A percentile compares a stretch with the other conserved stretches of the same genome.
These are phyloP conservation scores for Brienomyrus brachyistius DNA, from an alignment of 2,113 vertebrate species.

Conservation along the genomic window DNA sequence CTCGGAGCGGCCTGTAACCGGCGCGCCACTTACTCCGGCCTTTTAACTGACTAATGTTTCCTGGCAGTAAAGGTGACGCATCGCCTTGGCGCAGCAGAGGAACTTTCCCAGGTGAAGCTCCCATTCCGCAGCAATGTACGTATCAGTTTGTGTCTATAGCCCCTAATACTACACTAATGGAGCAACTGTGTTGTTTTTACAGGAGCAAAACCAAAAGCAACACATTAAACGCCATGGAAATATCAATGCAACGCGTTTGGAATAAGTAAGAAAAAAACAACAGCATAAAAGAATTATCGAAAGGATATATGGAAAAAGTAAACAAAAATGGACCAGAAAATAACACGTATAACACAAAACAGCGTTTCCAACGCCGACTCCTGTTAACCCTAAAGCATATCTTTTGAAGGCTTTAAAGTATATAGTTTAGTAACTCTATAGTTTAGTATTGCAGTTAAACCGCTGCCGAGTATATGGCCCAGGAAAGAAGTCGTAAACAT, in stretches of 20 bases:
- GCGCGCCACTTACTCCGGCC: neutral
- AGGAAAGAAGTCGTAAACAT: neutral
- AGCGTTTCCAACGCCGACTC: neutral
- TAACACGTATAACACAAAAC: neutral
- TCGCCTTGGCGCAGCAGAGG: neutral
- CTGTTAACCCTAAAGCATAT: neutral
- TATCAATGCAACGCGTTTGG: neutral
- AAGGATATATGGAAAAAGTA: neutral
- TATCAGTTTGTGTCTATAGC: neutral
- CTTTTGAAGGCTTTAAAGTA: neutral
- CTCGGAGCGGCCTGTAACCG: neutral
- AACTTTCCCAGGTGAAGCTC: constrained; percentile 2
- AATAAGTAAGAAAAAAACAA: neutral
- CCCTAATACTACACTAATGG: neutral
- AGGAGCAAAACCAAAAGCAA: neutral
- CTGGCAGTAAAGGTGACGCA: neutral
- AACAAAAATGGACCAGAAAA: neutral
- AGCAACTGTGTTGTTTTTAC: neutral
- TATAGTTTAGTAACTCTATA: neutral
- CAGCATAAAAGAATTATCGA: neutral
- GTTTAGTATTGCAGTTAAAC: neutral
- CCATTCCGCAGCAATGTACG: neutral
- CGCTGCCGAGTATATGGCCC: neutral
- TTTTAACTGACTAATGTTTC: neutral
- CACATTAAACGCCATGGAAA: neutral